Evolutionary conservation across 2,113 vertebrate genomes (phyloP).

Genomic region (Sarotherodon lohbergeri): DNA sequence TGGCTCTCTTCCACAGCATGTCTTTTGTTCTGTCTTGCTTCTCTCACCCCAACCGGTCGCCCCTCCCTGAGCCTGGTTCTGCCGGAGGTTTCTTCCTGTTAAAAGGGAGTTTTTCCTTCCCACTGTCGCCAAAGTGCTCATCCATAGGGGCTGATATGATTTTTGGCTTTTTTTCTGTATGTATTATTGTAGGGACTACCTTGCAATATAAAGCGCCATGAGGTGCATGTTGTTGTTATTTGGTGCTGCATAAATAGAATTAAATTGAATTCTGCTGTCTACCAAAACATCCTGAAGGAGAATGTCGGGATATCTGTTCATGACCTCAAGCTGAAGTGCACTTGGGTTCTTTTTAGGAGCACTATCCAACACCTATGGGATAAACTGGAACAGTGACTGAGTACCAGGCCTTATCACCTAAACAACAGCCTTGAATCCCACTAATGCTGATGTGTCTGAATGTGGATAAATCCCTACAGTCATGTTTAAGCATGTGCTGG

Average conservation of each 20-base stretch:
- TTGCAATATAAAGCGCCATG: neutral
- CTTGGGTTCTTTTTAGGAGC: neutral
- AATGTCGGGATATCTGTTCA: neutral
- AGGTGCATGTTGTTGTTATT: neutral
- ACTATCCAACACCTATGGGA: neutral
- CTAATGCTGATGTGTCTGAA: neutral
- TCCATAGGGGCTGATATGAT: neutral
- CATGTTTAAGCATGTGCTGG: neutral
- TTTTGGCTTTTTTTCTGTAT: neutral
- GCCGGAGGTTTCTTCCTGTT: neutral
- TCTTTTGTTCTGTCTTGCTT: fast-evolving
- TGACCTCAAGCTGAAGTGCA: neutral
- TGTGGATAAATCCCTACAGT: neutral
- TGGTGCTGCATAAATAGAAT: neutral
- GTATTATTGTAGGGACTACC: neutral
- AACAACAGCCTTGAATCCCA: neutral
- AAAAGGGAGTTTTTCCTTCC: neutral
- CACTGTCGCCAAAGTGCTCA: fast-evolving
- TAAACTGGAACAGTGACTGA: neutral
- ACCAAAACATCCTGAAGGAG: neutral
- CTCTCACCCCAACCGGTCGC: neutral
- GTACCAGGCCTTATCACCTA: neutral
- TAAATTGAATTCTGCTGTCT: neutral
- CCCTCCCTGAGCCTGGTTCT: neutral
- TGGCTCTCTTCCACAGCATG: neutral